Percentiles rank a stretch among this genome's conserved stretches.
Conservation (phyloP, 2,888 invertebrate genomes). For the Helobdella robusta region DNA sequence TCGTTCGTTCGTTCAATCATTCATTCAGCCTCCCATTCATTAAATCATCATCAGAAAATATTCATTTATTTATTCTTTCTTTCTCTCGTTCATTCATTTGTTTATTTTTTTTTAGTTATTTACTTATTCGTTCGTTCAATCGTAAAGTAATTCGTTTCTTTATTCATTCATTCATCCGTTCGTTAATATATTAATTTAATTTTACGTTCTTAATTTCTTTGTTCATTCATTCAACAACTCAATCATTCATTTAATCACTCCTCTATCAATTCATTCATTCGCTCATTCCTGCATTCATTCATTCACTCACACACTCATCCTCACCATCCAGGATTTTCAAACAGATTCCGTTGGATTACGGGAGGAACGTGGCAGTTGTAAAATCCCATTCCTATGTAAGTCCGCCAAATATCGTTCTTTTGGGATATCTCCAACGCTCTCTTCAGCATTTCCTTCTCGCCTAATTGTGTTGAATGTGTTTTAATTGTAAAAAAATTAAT, state of each 20-base stretch:
- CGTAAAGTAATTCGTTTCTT: too few relatives aligned
- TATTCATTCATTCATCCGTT: background rate
- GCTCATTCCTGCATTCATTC: background rate
- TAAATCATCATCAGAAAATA: too few relatives aligned
- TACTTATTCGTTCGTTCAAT: too few relatives aligned
- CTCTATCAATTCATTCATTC: background rate
- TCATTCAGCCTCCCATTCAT: too few relatives aligned
- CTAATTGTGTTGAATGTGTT: constrained; percentile 57
- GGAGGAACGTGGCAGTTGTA: constrained; percentile 93
- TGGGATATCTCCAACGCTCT: constrained; percentile 47
- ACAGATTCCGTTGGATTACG: constrained; percentile 86
- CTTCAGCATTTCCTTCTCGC: constrained; percentile 75
- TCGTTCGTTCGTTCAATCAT: too few relatives aligned
- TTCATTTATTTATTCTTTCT: too few relatives aligned
- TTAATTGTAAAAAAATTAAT: constrained; percentile 2
- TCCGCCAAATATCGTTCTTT: constrained; percentile 83
- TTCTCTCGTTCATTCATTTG: too few relatives aligned
- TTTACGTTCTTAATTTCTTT: background rate
- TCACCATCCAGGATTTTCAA: constrained; percentile 97
- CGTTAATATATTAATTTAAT: background rate
- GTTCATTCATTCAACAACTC: background rate
- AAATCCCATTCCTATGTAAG: constrained; percentile 97
- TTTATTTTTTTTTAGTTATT: too few relatives aligned
- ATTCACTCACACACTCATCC: constrained; percentile 26
- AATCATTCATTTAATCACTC: background rate